Percentiles rank a stretch among this genome's conserved stretches.
Conservation (phyloP, 2,113 vertebrate species). For the Pelodiscus sinensis region DNA sequence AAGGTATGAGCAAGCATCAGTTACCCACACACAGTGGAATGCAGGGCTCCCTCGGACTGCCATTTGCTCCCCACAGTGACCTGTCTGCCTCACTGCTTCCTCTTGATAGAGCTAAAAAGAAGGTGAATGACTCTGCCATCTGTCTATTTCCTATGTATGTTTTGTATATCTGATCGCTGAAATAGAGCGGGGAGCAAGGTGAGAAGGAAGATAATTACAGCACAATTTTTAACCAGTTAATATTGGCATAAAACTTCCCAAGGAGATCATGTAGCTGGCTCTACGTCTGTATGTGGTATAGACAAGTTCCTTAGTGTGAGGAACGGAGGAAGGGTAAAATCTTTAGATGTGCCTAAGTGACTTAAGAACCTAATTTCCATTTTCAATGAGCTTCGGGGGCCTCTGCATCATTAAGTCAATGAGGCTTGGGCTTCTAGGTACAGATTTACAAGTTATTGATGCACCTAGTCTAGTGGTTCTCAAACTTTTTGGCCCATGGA, state of each 20-base stretch:
- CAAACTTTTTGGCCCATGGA: too few relatives aligned
- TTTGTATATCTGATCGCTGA: too few relatives aligned
- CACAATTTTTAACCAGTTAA: not conserved
- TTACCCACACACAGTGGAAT: too few relatives aligned
- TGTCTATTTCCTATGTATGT: not conserved
- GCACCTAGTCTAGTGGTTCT: not conserved
- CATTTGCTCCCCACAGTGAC: too few relatives aligned
- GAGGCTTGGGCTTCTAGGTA: not conserved
- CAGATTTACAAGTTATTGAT: not conserved
- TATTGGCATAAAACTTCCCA: not conserved
- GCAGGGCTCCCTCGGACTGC: too few relatives aligned
- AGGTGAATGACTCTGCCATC: too few relatives aligned
- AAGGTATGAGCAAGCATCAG: too few relatives aligned
- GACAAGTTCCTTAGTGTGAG: not conserved
- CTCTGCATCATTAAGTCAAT: not conserved
- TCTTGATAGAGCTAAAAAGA: too few relatives aligned
- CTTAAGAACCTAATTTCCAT: too few relatives aligned
- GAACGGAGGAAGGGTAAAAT: not conserved
- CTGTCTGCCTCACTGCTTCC: too few relatives aligned
- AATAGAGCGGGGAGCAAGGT: not conserved
- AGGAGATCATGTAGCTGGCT: not conserved
- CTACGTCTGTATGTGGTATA: accelerated
- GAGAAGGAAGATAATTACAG: not conserved
- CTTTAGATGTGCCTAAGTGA: too few relatives aligned
- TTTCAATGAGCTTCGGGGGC: too few relatives aligned